These are phyloP conservation scores for Philaenus spumarius DNA, from an alignment of 1,140 invertebrate genomes.

Conservation along the genomic window DNA sequence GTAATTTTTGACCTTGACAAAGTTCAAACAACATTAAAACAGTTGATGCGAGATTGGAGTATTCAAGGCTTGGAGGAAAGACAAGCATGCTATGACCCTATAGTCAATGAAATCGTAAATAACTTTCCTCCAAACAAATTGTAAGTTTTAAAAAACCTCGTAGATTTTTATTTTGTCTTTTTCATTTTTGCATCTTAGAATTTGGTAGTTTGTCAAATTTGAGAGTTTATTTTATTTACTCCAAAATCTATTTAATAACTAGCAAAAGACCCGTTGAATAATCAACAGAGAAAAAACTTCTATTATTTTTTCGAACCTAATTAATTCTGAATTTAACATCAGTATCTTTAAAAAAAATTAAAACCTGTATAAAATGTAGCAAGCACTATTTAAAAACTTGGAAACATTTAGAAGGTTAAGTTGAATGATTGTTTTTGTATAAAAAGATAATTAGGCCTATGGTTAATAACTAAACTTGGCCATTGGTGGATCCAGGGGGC, in stretches of 20 bases:
- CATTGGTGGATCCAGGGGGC: no score
- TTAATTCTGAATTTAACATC: background rate
- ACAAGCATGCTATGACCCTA: constrained; percentile 81
- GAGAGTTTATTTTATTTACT: background rate
- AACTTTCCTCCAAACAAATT: constrained; percentile 58
- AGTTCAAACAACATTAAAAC: constrained; percentile 88
- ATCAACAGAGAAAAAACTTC: background rate
- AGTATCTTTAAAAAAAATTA: background rate
- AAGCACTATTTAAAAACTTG: no score
- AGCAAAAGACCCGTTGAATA: background rate
- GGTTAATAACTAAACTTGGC: no score
- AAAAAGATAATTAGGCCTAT: no score
- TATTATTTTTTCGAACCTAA: background rate
- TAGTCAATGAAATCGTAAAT: constrained; percentile 74
- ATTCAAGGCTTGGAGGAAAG: constrained; percentile 73
- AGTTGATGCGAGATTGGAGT: constrained; percentile 95
- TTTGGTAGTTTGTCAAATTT: background rate
- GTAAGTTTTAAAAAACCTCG: constrained; percentile 33
- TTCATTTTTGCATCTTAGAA: no score
- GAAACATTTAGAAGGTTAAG: no score
- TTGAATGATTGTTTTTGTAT: no score
- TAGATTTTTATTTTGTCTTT: background rate
- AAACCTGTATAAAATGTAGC: no score
- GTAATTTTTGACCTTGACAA: constrained; percentile 61
- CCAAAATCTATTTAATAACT: background rate